A percentile compares a stretch with the other conserved stretches of the same genome.
phyloP scores from a whole-genome alignment of 2,888 invertebrate genomes.

The Orthonychiurus folsomi region DNA sequence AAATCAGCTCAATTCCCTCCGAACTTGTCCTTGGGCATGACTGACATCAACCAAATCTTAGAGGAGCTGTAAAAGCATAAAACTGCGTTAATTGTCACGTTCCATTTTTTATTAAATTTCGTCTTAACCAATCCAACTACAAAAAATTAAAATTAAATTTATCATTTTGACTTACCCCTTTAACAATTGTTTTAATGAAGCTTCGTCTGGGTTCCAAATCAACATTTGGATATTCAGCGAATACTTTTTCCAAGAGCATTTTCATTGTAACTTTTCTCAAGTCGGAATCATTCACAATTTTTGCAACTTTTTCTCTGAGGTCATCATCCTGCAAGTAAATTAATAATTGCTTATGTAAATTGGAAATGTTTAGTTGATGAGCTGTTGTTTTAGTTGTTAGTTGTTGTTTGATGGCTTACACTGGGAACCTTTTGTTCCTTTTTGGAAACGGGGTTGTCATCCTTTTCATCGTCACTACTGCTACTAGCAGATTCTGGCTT shows the following conservation, averaged over 20 bases:
- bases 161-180: slow-evolving; percentile 20
- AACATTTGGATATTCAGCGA: slow-evolving; percentile 14
- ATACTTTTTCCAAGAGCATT: slow-evolving; percentile 17
- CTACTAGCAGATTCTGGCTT: neutral
- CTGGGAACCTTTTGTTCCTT: neutral
- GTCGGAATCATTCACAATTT: slow-evolving; percentile 16
- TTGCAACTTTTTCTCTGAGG: slow-evolving; percentile 6
- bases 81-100: too few species aligned
- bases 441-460: neutral
- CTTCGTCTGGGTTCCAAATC: slow-evolving; percentile 14
- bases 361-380: too few species aligned
- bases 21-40: too few species aligned
- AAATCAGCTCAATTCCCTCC: too few species aligned
- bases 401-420: too few species aligned
- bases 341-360: too few species aligned
- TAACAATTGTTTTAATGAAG: slow-evolving; percentile 18
- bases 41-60: too few species aligned
- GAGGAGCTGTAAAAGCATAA: too few species aligned
- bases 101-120: too few species aligned
- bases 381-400: too few species aligned
- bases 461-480: slow-evolving; percentile 5
- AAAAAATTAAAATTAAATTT: too few species aligned
- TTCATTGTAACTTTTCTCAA: slow-evolving; percentile 18
- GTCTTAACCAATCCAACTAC: too few species aligned
- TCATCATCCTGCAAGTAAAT: neutral